Base-by-base conservation (phyloP, 2,113 vertebrate species). In the Leptobrachium leishanense region DNA sequence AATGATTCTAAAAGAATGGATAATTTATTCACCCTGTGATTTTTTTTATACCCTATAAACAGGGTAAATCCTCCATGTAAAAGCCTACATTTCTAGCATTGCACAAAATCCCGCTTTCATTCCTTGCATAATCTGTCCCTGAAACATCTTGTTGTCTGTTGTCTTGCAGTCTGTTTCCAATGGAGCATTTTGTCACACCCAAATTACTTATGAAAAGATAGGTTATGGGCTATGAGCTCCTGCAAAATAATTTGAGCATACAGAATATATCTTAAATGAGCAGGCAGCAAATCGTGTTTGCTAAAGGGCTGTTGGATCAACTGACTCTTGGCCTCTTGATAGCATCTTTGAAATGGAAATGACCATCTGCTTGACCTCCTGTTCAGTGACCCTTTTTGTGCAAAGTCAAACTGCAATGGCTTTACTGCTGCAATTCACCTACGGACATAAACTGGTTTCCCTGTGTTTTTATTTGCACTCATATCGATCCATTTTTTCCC, bases 261-360 rank as follows among this genome's bases (percentile, higher is more conserved):
- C 91, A 92, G 85, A 91, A 90, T 82, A 91, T 90, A 91, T 91
- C 90, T 90, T 92, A 93, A 90, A 90, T 83, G 92, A 91, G 92
- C 92, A 91, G 89, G 89, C 90, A 91, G 91, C 90, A 93, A 92
- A 92, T 91, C 90, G 90, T 92, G 90, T 94, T 93, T 93, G 91
- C 89, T 90, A 90, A 90, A 91, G 90, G 91, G 88, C 88, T 90
- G 88, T 88, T 85, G 89, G 90, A 91, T 91, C 91, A 91, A 90
- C 90, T 89, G 89, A 90, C 90, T 92, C 90, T 90, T 93, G 91
- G 91, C 92, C 91, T 92, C 92, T 94, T 90, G 92, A 93, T 91
- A 93, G 89, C 88, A 93, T 94, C 95, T 96, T 97, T 97, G 92
- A 96, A 95, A 96, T 98, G 96, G 95, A 97, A 98, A 96, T 96